Conservation (phyloP, 2,113 vertebrate genomes). For the Condylura cristata region DNA sequence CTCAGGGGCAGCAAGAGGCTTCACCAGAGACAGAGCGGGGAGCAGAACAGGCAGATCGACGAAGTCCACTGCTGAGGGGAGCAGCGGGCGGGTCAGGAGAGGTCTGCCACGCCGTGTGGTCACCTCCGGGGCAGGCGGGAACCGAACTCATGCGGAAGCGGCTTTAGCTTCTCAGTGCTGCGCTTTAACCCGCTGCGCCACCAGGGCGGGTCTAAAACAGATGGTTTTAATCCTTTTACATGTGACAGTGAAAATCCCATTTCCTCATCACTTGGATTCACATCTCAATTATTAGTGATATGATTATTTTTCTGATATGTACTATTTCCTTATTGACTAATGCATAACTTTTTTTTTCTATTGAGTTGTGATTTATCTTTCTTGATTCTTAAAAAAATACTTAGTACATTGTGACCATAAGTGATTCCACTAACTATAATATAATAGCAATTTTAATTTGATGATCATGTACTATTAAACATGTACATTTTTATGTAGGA, state of each 20-base stretch:
- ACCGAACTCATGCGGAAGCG: too few relatives aligned
- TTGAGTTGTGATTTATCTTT: neutral
- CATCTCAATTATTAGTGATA: neutral
- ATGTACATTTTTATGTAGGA: neutral
- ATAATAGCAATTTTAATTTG: neutral
- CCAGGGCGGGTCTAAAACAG: too few relatives aligned
- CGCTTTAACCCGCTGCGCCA: too few relatives aligned
- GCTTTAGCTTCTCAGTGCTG: too few relatives aligned
- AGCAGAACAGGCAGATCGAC: too few relatives aligned
- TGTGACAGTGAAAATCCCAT: neutral
- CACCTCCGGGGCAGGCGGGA: too few relatives aligned
- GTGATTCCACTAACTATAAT: neutral
- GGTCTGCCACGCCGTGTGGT: too few relatives aligned
- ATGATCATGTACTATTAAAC: neutral
- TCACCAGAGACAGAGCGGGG: too few relatives aligned
- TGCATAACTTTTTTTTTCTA: neutral
- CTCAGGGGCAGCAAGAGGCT: too few relatives aligned
- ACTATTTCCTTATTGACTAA: neutral
- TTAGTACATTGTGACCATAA: neutral
- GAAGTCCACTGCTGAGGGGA: too few relatives aligned
- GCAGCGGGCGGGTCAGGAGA: too few relatives aligned
- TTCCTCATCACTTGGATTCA: neutral
- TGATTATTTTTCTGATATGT: neutral
- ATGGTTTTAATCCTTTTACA: too few relatives aligned
- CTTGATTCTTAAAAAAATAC: neutral